These are phyloP conservation scores for Fragum fragum DNA, from an alignment of 2,888 invertebrate species.

Conservation along the genomic window DNA sequence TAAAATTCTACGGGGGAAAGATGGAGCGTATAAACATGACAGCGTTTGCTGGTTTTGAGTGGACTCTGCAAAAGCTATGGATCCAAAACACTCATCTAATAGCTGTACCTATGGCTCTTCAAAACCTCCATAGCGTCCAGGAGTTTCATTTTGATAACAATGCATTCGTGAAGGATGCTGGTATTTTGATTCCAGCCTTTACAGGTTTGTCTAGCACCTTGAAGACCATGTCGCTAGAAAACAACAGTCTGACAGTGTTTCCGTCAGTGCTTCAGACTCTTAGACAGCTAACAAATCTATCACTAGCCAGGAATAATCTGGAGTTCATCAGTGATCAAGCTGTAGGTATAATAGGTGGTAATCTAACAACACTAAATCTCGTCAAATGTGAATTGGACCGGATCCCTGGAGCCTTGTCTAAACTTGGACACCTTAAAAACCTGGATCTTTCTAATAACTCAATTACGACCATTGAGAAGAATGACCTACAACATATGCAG, in stretches of 20 bases:
- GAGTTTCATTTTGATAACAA: conserved; percentile 71
- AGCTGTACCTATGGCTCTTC: conserved; percentile 62
- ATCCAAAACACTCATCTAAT: conserved; percentile 62
- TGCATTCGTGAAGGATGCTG: conserved; percentile 56
- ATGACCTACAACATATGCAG: conserved; percentile 58
- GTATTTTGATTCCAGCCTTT: conserved; percentile 69
- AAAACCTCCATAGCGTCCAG: conserved; percentile 44
- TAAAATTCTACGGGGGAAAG: conserved; percentile 60
- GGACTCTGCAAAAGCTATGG: conserved; percentile 56
- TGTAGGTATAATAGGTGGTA: conserved; percentile 44
- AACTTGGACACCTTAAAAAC: conserved; percentile 38
- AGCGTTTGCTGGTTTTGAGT: conserved; percentile 68
- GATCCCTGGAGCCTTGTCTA: conserved; percentile 67
- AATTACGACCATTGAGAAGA: conserved; percentile 68
- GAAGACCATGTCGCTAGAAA: conserved; percentile 58
- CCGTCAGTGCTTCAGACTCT: conserved; percentile 66
- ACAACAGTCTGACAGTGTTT: conserved; percentile 64
- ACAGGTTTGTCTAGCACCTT: conserved; percentile 46
- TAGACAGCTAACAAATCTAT: conserved; percentile 46
- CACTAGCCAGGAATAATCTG: conserved; percentile 62
- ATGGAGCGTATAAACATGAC: conserved; percentile 55
- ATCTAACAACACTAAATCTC: conserved; percentile 61
- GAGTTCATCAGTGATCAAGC: conserved; percentile 70
- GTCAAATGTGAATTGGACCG: conserved; percentile 64
- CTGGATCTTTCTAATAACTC: conserved; percentile 67